Percentiles rank a stretch among this genome's conserved stretches.
phyloP scores from a whole-genome alignment of 2,797 vertebrate genomes.

The Petrocephalus schoutedeni region DNA sequence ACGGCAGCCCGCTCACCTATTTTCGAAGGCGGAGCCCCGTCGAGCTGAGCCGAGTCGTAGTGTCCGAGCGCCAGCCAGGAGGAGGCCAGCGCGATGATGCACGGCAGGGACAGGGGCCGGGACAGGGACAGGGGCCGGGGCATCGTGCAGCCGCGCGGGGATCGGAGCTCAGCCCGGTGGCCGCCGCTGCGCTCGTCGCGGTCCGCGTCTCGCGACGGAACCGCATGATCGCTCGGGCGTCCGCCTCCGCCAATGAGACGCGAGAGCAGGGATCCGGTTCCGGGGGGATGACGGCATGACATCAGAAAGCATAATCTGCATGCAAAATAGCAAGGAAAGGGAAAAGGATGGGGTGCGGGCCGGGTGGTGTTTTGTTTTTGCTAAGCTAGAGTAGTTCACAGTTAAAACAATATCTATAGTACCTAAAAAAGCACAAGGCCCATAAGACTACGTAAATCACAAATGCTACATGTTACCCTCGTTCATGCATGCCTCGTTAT shows the following conservation, averaged over 20 bases:
- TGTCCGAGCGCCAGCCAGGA: conserved; percentile 39
- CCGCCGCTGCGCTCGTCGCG: conserved; percentile 28
- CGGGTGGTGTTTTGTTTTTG: not conserved
- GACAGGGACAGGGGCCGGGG: conserved; percentile 15
- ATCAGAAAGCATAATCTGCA: not conserved
- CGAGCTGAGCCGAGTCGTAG: conserved; percentile 46
- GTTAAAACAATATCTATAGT: not conserved
- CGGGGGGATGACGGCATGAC: conserved; percentile 7
- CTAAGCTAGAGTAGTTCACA: not conserved
- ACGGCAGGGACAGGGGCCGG: conserved; percentile 17
- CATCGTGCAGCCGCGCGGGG: conserved; percentile 37
- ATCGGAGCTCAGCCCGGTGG: not conserved
- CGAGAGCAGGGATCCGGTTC: conserved; percentile 16
- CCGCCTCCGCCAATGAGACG: conserved; percentile 24
- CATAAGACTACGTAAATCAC: not conserved
- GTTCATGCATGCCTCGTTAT: not conserved
- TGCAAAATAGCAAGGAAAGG: not conserved
- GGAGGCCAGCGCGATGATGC: conserved; percentile 38
- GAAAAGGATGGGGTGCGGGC: too few relatives aligned
- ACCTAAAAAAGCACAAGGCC: not conserved
- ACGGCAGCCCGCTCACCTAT: conserved; percentile 50
- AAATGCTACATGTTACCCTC: not conserved
- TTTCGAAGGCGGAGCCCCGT: conserved; percentile 64
- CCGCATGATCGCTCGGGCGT: conserved; percentile 35
- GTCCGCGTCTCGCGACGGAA: conserved; percentile 39